phyloP scores from a whole-genome alignment of 2,888 invertebrate genomes.

The Fragum whitleyi region DNA sequence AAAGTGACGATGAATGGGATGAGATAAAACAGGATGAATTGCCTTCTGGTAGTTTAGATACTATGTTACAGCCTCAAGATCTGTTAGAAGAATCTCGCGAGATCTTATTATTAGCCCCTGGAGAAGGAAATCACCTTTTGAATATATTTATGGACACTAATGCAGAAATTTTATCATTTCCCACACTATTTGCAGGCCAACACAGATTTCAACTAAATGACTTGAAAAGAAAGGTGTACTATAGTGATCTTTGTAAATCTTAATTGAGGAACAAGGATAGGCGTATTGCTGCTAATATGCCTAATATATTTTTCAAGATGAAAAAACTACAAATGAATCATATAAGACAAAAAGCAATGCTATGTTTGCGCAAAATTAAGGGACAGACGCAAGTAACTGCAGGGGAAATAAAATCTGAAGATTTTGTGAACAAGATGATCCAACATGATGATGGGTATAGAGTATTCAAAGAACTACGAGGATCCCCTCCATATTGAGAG shows the following conservation, averaged over 20 bases:
- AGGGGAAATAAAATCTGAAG: slow-evolving; percentile 23
- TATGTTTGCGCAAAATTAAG: slow-evolving; percentile 43
- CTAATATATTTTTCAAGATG: slow-evolving; percentile 58
- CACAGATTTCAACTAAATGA: not conserved
- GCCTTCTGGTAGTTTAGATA: slow-evolving; percentile 31
- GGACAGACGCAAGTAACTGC: slow-evolving; percentile 30
- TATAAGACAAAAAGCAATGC: slow-evolving; percentile 24
- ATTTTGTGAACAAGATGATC: slow-evolving; percentile 22
- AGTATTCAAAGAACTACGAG: slow-evolving; percentile 44
- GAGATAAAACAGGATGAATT: not conserved
- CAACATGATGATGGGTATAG: slow-evolving; percentile 44
- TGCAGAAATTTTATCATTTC: slow-evolving; percentile 39
- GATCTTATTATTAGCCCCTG: slow-evolving; percentile 36
- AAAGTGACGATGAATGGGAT: slow-evolving; percentile 2
- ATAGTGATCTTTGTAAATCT: slow-evolving; percentile 40
- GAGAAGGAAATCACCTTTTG: slow-evolving; percentile 27
- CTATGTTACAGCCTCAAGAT: slow-evolving; percentile 36
- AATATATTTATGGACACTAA: slow-evolving; percentile 31
- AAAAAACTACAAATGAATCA: no score
- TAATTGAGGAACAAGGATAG: slow-evolving; percentile 46
- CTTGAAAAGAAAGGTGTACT: not conserved
- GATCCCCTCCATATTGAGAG: slow-evolving; percentile 59
- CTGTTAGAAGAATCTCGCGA: slow-evolving; percentile 46
- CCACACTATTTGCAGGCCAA: slow-evolving; percentile 41
- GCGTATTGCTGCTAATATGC: slow-evolving; percentile 39